A percentile compares a stretch with the other conserved stretches of the same genome.
These are phyloP conservation scores for Rhamphomyia laevipes DNA, from an alignment of 2,888 invertebrate species.

Conservation along the genomic window DNA sequence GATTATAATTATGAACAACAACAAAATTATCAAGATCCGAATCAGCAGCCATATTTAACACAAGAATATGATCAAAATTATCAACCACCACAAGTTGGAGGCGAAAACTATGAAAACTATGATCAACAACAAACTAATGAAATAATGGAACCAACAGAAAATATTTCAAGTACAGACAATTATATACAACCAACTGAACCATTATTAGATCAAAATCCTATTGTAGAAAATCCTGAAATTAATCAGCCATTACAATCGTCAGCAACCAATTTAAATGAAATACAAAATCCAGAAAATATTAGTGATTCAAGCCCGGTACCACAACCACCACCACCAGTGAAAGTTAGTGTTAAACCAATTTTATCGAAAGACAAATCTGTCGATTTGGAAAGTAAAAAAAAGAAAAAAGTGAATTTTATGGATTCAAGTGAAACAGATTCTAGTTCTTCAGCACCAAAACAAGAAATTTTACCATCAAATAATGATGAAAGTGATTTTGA, in stretches of 20 bases:
- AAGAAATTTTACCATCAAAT: conserved; percentile 13
- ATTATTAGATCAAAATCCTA: not conserved
- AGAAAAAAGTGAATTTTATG: conserved; percentile 36
- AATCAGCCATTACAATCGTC: conserved; percentile 4
- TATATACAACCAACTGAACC: not conserved
- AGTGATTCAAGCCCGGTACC: not conserved
- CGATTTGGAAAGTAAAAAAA: conserved; percentile 27
- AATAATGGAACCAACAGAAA: not conserved
- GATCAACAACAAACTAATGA: not conserved
- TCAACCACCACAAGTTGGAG: conserved; percentile 3
- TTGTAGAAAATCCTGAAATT: not conserved
- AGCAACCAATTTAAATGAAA: not conserved
- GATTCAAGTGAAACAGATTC: conserved; percentile 35
- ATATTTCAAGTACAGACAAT: not conserved
- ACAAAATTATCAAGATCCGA: conserved; percentile 19
- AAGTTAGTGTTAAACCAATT: conserved; percentile 10
- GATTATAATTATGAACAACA: conserved; percentile 32
- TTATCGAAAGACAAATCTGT: conserved; percentile 26
- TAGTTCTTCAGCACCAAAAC: conserved; percentile 23
- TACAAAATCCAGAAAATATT: conserved; percentile 1
- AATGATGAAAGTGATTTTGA: conserved; percentile 37
- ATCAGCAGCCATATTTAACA: conserved; percentile 17
- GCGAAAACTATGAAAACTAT: conserved; percentile 12
- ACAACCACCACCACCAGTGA: conserved; percentile 1
- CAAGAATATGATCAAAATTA: conserved; percentile 17